Evolutionary conservation across 2,888 invertebrate species (phyloP), one percentile per base, ranked within the genome.

Genomic region (Mythimna impura): DNA sequence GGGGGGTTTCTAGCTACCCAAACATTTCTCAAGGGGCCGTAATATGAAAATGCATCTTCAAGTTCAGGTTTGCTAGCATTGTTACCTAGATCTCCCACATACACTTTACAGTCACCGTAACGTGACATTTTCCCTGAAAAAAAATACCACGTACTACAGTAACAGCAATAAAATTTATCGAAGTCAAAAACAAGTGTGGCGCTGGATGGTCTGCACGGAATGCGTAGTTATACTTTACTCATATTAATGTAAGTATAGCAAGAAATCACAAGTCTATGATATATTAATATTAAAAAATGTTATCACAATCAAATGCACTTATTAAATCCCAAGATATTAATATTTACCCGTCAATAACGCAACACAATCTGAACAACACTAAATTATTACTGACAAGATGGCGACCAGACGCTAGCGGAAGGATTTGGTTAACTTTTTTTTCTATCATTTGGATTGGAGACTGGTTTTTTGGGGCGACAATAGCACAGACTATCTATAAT

Each of bases 1-100:
- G 99, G 99, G 20, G 99, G 99, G 93, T 99, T 99, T 86, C 99
- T 97, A 0, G 99, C 99, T n/a, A 99, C 99, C 99, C 99, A 99
- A 62, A 99, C 99, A 95, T 99, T 99, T 88, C 98, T 97, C 87
- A 99, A 95, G 1, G 98, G 98, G 17, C 99, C 99, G 91, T 99
- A 99, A 89, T 99, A 98, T 76, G 98, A 97, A 95, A 99, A 99
- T 22, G 98, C 98, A 92, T 99, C 98, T 95, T 99, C 99, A 72
- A 99, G 96, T 94, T 99, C 99, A 89, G 99, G 98, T 95, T 99
- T 99, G 77, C 99, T 98, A 50, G 99, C 99, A 89, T 97, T 98
- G 90, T 97, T 98, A 63, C 99, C 99, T 90, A 99, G 97, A 96
- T 99, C 99, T 69, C 99, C 99, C 36, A 99, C 99, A 94, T 99